Evolutionary conservation across 30 jellyfish, hydroid and myxozoan species (phyloP), one percentile per base, ranked within the genome.

Genomic region (Sanderia malayensis): DNA sequence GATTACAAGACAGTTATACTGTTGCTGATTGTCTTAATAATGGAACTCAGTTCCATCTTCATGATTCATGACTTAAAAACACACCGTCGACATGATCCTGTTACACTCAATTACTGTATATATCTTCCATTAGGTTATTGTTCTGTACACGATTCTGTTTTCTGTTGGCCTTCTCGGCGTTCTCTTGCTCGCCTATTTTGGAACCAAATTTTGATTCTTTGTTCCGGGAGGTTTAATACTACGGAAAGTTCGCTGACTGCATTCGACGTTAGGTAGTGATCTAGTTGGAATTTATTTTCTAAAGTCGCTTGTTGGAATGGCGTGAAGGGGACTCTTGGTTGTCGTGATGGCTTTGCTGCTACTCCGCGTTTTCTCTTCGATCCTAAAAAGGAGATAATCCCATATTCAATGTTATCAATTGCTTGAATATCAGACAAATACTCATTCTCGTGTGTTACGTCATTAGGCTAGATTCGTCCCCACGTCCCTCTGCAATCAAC

Each of bases 171-270:
- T 55, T 84, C 94, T 17, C 94, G 78, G 2, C 96, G 73, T 27
- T 87, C 96, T 41, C 96, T 57, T 0, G 96, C 96, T 32, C 96
- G 29, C 28, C 96, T 55, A 71, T 87, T 87, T 60, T 87, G 96
- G 66, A 75, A 87, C 96, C 96, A 87, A 13, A 87, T 80, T 70
- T 87, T 87, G 65, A 87, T 87, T 26, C 94, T 52, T 61, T 87
- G 94, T 33, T 65, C 91, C 1, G 96, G 88, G 8, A 87, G 78
- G 31, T 63, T 58, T 22, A 87, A 73, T 1, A 44, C 33, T 22
- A 19, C 6, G 22, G 96, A 72, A 2, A 87, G 90, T 37, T 79
- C 89, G 70, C 31, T 63, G 34, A 79, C 82, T 20, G 73, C 86
- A 1, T 44, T 73, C 0, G 94, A 73, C 24, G 94, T 69, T 29